These are phyloP conservation scores for Calliphora vomitoria DNA, from an alignment of 2,888 invertebrate genomes.

Conservation along the genomic window DNA sequence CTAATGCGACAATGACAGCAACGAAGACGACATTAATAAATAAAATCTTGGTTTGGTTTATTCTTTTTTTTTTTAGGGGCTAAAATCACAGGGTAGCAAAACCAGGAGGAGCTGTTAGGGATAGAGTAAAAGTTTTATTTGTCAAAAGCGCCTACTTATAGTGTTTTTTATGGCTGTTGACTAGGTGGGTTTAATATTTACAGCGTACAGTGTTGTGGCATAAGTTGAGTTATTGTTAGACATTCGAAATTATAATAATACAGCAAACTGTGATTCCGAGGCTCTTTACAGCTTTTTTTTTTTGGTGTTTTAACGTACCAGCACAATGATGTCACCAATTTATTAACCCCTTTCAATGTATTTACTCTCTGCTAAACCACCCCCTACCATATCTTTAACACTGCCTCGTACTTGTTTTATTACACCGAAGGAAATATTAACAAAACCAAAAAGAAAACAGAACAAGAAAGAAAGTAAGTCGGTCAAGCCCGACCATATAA, in stretches of 20 bases:
- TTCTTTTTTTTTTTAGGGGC: constrained; percentile 18
- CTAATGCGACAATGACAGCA: constrained; percentile 44
- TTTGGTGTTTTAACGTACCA: constrained; percentile 66
- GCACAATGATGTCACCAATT: constrained; percentile 71
- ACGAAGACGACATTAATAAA: constrained; percentile 66
- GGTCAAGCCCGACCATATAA: too few relatives aligned
- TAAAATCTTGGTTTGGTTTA: constrained; percentile 61
- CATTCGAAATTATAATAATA: not conserved
- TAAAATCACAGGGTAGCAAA: not conserved
- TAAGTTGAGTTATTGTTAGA: constrained; percentile 15
- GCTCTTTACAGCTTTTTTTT: constrained; percentile 17
- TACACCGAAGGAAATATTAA: constrained; percentile 20
- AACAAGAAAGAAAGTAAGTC: too few relatives aligned
- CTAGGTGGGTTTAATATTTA: not conserved
- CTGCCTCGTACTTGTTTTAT: constrained; percentile 54
- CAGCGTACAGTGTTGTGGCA: not conserved
- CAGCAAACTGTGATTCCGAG: constrained; percentile 42
- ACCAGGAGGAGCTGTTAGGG: constrained; percentile 9
- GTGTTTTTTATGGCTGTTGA: constrained; percentile 39
- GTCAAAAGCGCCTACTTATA: constrained; percentile 59
- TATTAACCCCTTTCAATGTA: constrained; percentile 51
- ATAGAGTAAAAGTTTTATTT: constrained; percentile 48
- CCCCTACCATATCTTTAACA: not conserved
- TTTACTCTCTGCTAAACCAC: constrained; percentile 10
- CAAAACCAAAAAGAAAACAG: not conserved